Conservation (phyloP, 2,888 invertebrate species). For the Biston stratarius region DNA sequence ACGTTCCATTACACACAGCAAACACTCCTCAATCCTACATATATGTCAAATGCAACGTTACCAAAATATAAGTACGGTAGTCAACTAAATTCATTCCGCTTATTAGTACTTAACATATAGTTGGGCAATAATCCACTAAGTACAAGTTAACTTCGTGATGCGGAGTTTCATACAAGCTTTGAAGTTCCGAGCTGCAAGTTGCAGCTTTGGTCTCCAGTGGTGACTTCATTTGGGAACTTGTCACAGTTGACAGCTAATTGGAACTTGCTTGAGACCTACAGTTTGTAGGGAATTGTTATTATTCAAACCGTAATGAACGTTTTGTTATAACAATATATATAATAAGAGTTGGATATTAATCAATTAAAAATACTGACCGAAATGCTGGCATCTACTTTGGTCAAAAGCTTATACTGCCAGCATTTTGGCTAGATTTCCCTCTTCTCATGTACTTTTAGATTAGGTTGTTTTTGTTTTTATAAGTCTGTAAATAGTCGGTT, state of each 20-base stretch:
- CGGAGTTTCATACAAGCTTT: constrained; percentile 17
- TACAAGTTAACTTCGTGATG: constrained; percentile 8
- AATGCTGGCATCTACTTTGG: too few relatives aligned
- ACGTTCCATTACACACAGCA: too few relatives aligned
- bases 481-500: too few relatives aligned
- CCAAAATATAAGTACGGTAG: background rate
- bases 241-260: constrained; percentile 3
- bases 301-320: background rate
- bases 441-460: too few relatives aligned
- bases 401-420: too few relatives aligned
- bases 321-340: too few relatives aligned
- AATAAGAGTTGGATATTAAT: too few relatives aligned
- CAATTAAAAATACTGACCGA: too few relatives aligned
- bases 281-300: background rate
- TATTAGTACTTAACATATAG: constrained; percentile 9
- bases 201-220: background rate
- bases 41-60: background rate
- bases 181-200: constrained; percentile 3
- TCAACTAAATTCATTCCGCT: constrained; percentile 5
- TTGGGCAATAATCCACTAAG: constrained; percentile 9
- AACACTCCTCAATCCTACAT: too few relatives aligned
- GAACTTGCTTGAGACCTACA: background rate
- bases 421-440: too few relatives aligned
- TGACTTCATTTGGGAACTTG: constrained; percentile 18
- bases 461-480: too few relatives aligned